Evolutionary conservation across 2,113 vertebrate species (phyloP), one percentile per base, ranked within the genome.

Genomic region (Girardinichthys multiradiatus): DNA sequence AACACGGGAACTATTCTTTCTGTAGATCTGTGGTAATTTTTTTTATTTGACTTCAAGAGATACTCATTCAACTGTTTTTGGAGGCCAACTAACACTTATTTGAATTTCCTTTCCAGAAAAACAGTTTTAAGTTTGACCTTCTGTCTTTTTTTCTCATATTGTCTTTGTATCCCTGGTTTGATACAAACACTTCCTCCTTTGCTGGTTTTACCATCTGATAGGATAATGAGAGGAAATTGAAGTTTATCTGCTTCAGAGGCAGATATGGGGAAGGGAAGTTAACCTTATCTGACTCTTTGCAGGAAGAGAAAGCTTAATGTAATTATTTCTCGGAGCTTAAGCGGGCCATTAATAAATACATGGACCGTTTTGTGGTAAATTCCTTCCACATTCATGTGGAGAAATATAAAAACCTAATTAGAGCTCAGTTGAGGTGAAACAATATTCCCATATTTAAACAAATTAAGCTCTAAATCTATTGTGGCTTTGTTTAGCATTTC

Each of bases 181-280:
- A 37, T 58, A 71, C 72, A 83, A 76, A 68, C 21, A 17, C 74
- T 30, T 64, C 65, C 66, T 64, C 42, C 76, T 60, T 51, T 42
- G 59, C 60, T 70, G 24, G 19, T 75, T 81, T 85, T 78, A 65
- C 28, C 63, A 68, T 83, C 64, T 87, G 77, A 83, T 70, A 79
- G 64, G 29, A 24, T 83, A 82, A 86, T 82, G 64, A 80, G 74
- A 77, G 84, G 80, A 85, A 89, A 86, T 81, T 29, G 58, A 70
- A 68, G 48, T 83, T 81, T 77, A 82, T 85, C 70, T 80, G 64
- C 61, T 74, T 80, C 68, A 66, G 45, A 82, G 70, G 59, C 78
- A 61, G 71, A 64, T 57, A 2, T 59, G 63, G 33, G 42, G 66
- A 68, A 74, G 57, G 11, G 77, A 87, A 45, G 70, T 86, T 81